Base-by-base conservation (phyloP, 2,797 vertebrate genomes). In the Oryzias sinensis region DNA sequence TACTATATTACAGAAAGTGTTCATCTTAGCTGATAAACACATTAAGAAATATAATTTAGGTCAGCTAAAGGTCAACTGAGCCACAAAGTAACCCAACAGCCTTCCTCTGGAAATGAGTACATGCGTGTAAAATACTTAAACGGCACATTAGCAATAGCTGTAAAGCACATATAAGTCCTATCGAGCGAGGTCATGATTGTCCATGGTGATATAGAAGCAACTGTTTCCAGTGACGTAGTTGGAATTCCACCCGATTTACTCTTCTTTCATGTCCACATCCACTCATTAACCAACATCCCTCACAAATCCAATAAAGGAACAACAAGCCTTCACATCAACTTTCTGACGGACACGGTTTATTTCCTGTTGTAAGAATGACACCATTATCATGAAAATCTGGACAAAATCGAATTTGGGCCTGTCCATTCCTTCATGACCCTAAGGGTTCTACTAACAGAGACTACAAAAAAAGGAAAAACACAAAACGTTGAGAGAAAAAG, bases 231-330 rank as follows among this genome's bases (percentile, higher is more conserved):
- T 14, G 25, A 62, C 58, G 74, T 70, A 74, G 46, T 6, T 52
- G 72, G 65, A 67, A 83, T 84, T 72, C 85, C 62, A 63, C 20
- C 56, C 62, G 5, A 27, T 68, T 80, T 53, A 68, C 70, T 70
- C 62, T 58, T 37, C 55, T 86, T 82, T 88, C 71, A 87, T 81
- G 72, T 78, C 72, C 67, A 74, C 63, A 81, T 84, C 67, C 77
- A 74, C 59, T 49, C 77, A 82, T 83, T 87, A 72, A 50, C 62
- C 56, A 68, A 49, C 67, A 67, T 77, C 73, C 74, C 72, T 49
- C 77, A 72, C 76, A 87, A 88, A 88, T 87, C 70, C 68, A 82
- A 84, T 90, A 81, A 88, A 74, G 56, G 62, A 84, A 85, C 80
- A 84, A 82, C 50, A 62, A 44, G 57, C 51, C 64, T 70, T 83